These are phyloP conservation scores for Drosophila azteca DNA, from an alignment of 1,140 invertebrate species.

Conservation along the genomic window DNA sequence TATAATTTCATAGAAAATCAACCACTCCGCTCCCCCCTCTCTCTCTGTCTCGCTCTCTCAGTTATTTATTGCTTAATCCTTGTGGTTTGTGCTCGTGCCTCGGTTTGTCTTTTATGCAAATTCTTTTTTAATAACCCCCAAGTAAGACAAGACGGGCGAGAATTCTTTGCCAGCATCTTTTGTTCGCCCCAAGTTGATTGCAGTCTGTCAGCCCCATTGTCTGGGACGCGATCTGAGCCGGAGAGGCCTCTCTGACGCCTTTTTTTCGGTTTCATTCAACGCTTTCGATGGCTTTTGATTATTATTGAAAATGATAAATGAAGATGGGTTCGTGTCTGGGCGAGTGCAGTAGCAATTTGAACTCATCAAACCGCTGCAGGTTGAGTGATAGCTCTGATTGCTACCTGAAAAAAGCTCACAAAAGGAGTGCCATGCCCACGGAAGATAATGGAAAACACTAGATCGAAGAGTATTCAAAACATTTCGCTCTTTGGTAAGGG, in stretches of 20 bases:
- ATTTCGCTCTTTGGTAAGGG: too few relatives aligned
- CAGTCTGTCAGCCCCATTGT: constrained; percentile 57
- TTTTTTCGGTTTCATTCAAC: constrained; percentile 53
- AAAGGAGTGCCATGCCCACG: not conserved
- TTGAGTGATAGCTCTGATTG: constrained; percentile 58
- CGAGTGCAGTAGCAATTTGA: constrained; percentile 76
- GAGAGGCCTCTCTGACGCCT: constrained; percentile 38
- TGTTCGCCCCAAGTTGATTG: constrained; percentile 58
- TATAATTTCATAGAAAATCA: constrained; percentile 79
- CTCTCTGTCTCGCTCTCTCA: not conserved
- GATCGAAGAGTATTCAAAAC: constrained; percentile 4
- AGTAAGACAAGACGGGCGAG: not conserved
- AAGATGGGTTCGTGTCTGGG: constrained; percentile 58
- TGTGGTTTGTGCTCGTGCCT: constrained; percentile 51
- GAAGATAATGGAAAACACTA: not conserved
- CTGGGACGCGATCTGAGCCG: constrained; percentile 6
- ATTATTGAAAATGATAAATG: constrained; percentile 82
- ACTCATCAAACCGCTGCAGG: constrained; percentile 52
- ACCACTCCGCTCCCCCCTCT: constrained; percentile 1
- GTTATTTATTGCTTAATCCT: constrained; percentile 80
- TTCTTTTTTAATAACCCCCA: constrained; percentile 75
- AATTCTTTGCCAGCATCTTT: constrained; percentile 18
- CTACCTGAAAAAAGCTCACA: constrained; percentile 58
- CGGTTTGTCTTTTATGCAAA: constrained; percentile 68
- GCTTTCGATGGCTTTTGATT: constrained; percentile 75